These are phyloP conservation scores for Chelon auratus DNA, from an alignment of 2,797 vertebrate species.

Conservation along the genomic window DNA sequence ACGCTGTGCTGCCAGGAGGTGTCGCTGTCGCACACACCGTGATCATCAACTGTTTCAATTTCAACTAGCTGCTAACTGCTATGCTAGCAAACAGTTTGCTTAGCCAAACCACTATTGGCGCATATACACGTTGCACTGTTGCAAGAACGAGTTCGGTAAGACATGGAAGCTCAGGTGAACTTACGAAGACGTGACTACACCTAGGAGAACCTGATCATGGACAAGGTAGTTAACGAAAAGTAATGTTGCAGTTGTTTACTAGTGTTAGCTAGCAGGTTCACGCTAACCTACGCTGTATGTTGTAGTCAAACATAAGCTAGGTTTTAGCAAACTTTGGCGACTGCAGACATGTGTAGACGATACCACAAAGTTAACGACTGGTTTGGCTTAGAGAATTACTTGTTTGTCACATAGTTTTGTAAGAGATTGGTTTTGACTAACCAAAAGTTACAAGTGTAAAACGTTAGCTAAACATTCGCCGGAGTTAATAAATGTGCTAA, in stretches of 20 bases:
- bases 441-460: background rate
- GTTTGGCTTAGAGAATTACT: background rate
- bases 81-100: conserved; percentile 56
- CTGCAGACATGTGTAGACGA: background rate
- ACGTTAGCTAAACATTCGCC: background rate
- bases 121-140: background rate
- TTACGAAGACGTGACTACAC: conserved; percentile 39
- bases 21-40: conserved; percentile 48
- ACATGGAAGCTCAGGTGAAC: background rate
- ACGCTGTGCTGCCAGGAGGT: background rate
- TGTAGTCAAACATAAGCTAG: conserved; percentile 14
- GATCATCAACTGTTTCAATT: conserved; percentile 44
- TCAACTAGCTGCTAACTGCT: conserved; percentile 21
- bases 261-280: conserved; percentile 12
- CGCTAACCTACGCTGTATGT: conserved; percentile 20
- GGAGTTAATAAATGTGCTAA: background rate
- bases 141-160: conserved; percentile 10
- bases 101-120: conserved; percentile 8
- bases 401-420: background rate
- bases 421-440: background rate
- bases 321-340: conserved; percentile 27
- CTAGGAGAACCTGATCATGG: conserved; percentile 54
- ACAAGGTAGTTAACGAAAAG: conserved; percentile 60
- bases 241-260: background rate
- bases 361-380: rapidly evolving